Evolutionary conservation across 1,140 invertebrate species (phyloP), one percentile per base, ranked within the genome.

Genomic region (Gryllus bimaculatus): DNA sequence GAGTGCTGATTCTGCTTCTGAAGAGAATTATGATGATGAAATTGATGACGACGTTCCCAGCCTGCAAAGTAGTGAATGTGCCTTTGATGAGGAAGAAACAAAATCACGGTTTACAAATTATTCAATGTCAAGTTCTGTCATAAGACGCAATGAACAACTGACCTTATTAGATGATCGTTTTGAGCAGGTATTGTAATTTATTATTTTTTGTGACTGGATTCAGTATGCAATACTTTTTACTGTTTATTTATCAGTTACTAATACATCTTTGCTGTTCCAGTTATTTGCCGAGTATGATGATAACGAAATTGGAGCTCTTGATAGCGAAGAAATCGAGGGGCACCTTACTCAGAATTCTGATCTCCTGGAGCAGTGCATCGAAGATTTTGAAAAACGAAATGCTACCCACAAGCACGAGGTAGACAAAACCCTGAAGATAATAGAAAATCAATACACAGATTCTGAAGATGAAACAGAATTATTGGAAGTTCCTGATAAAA

Each of bases 81-180:
- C 84, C 7, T 90, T 90, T 79, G 88, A 88, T 73, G 90, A 93
- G 79, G 92, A 94, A 83, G 94, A 97, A 85, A 93, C 93, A 0
- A 96, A 94, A 85, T 95, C 96, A 0, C 86, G 92, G 20, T 98
- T 98, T 85, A 98, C 96, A 0, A 92, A 95, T 83, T 98, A 98
- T 86, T 98, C 96, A 0, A 95, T 98, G 92, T 93, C 93, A 0
- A 97, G 95, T 75, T 97, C 95, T 83, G 93, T 97, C 0, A 94
- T 98, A 7, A 88, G 89, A 79, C 90, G 97, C 81, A 98, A 96
- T 86, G 90, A 96, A 79, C 92, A 94, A 76, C 87, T 98, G 0
- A 89, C 91, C 0, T 84, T 96, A 48, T 85, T 99, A 0, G 97
- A 99, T 89, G 92, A 96, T 83, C 90, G 92, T 83, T 98, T 99